Percentiles rank a stretch among this genome's conserved stretches.
Evolutionary conservation across 2,113 vertebrate species (phyloP).

Genomic region (Notothenia coriiceps): DNA sequence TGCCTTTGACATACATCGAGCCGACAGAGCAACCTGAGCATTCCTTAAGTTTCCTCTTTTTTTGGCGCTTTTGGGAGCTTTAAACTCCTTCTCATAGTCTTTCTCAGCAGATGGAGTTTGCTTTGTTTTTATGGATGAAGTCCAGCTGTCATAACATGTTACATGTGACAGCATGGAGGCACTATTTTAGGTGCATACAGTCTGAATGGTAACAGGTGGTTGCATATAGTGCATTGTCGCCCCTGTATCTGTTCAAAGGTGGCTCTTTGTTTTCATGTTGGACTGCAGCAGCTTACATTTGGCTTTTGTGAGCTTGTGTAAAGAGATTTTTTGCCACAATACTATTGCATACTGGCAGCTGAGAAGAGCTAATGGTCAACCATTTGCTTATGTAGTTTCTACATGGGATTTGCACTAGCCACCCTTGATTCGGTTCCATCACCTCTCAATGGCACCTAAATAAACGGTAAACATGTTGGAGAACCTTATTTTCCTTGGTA

Average conservation of each 20-base stretch:
- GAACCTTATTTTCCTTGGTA: conserved; percentile 14
- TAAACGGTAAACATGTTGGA: conserved; percentile 1
- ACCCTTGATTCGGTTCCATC: not conserved
- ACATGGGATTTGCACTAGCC: not conserved
- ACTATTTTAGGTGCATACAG: not conserved
- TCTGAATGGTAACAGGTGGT: not conserved
- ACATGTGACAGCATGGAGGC: not conserved
- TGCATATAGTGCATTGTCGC: not conserved
- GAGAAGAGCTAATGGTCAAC: not conserved
- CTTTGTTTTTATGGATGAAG: not conserved
- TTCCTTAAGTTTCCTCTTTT: not conserved
- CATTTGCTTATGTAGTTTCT: not conserved
- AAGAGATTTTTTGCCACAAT: not conserved
- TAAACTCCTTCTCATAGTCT: not conserved
- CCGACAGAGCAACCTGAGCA: not conserved
- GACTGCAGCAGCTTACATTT: not conserved
- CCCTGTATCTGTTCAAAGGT: conserved; percentile 3
- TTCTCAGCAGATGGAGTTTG: conserved; percentile 3
- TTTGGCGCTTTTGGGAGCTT: not conserved
- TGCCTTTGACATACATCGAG: not conserved
- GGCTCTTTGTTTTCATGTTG: not conserved
- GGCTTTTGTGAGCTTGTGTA: not conserved
- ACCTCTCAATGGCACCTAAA: conserved; percentile 4
- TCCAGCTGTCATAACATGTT: not conserved
- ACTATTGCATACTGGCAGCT: not conserved